Evolutionary conservation across 2,113 vertebrate genomes (phyloP).

Genomic region (Pterocles gutturalis): DNA sequence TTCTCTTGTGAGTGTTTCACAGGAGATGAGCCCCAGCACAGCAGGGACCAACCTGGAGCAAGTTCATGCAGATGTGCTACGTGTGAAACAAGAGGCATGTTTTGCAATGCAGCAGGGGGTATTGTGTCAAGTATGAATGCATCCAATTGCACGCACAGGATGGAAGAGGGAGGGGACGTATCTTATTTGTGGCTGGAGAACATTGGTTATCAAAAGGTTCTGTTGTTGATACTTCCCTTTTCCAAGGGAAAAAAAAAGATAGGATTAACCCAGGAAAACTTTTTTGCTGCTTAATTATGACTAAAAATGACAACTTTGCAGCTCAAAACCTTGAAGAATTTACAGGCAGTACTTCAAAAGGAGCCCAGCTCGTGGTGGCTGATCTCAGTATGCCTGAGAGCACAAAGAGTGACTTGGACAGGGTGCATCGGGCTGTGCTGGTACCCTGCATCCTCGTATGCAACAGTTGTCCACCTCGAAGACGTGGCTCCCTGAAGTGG

Average conservation of each 20-base stretch:
- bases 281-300: neutral
- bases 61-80: neutral
- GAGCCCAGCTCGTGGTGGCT: neutral
- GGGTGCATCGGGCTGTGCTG: neutral
- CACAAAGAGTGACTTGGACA: neutral
- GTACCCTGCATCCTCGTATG: fast-evolving
- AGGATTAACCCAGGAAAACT: neutral
- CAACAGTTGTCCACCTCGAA: neutral
- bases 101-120: neutral
- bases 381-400: neutral
- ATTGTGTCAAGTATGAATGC: neutral
- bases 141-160: neutral
- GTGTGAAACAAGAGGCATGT: neutral
- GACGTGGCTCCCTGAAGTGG: neutral
- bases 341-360: neutral
- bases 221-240: neutral
- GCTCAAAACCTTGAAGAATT: neutral
- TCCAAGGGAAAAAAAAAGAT: neutral
- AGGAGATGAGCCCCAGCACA: neutral
- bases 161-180: neutral
- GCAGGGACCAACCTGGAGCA: neutral
- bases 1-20: neutral
- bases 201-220: neutral
- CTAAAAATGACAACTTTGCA: neutral
- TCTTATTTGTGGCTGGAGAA: neutral